A percentile compares a stretch with the other conserved stretches of the same genome.
Conservation (phyloP, 2,888 invertebrate species). For the Cybosia mesomella region DNA sequence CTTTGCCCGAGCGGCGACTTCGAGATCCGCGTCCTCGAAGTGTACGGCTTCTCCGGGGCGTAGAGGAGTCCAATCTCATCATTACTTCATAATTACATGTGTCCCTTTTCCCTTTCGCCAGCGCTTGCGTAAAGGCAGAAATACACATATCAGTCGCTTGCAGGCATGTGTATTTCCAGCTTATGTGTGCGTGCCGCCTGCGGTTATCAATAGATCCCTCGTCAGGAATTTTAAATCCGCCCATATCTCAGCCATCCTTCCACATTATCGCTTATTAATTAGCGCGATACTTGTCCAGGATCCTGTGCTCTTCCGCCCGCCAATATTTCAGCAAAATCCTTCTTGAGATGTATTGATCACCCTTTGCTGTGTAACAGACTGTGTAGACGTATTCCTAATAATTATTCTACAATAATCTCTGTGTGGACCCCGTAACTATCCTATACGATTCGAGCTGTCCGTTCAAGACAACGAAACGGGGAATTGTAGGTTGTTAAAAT, state of each 20-base stretch:
- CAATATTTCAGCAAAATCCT: slow-evolving; percentile 53
- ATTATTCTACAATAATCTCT: slow-evolving; percentile 68
- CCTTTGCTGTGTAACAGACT: slow-evolving; percentile 76
- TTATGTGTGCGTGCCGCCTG: slow-evolving; percentile 47
- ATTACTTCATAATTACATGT: slow-evolving; percentile 10
- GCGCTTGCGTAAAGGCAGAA: slow-evolving; percentile 29
- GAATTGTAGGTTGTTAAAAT: slow-evolving; percentile 80
- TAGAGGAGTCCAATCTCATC: slow-evolving; percentile 64
- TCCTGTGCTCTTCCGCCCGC: slow-evolving; percentile 10
- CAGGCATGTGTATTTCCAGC: slow-evolving; percentile 11
- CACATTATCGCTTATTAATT: slow-evolving; percentile 26
- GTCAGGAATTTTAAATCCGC: slow-evolving; percentile 41
- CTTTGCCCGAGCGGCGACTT: slow-evolving; percentile 96
- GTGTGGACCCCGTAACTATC: slow-evolving; percentile 74
- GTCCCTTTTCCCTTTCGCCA: neutral
- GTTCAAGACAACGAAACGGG: slow-evolving; percentile 83
- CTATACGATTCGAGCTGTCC: slow-evolving; percentile 74
- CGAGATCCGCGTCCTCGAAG: slow-evolving; percentile 97
- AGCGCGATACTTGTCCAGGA: slow-evolving; percentile 20
- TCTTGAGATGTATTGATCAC: slow-evolving; percentile 61
- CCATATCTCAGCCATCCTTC: slow-evolving; percentile 48
- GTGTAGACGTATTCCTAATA: slow-evolving; percentile 78
- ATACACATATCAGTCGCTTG: slow-evolving; percentile 9
- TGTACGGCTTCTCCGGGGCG: slow-evolving; percentile 95
- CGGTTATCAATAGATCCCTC: slow-evolving; percentile 55